Percentiles rank a stretch among this genome's conserved stretches.
phyloP scores from a whole-genome alignment of 2,113 vertebrate species.

The Alligator mississippiensis region DNA sequence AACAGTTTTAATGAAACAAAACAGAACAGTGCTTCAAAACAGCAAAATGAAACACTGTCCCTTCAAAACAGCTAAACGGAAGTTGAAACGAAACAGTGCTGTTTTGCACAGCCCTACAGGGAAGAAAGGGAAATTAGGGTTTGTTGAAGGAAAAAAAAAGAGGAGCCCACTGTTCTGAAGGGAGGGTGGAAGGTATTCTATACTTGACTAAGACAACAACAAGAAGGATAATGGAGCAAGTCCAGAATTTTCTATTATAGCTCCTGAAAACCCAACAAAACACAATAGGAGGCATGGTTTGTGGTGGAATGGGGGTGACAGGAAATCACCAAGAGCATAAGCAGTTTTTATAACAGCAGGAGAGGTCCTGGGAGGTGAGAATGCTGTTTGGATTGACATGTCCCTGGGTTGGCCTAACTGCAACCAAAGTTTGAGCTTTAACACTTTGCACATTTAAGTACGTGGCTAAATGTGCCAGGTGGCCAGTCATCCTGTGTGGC shows the following conservation, averaged over 20 bases:
- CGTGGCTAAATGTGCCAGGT: neutral
- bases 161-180: neutral
- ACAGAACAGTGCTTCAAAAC: no score
- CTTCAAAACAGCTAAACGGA: no score
- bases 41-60: no score
- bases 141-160: neutral
- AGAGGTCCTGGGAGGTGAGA: neutral
- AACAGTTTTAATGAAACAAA: no score
- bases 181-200: neutral
- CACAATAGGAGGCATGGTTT: neutral
- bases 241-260: neutral
- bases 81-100: no score
- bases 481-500: neutral
- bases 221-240: neutral
- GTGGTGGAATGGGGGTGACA: neutral
- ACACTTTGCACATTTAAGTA: no score
- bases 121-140: neutral
- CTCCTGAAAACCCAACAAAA: neutral
- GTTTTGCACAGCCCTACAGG: no score
- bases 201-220: neutral
- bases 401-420: no score
- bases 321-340: neutral
- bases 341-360: neutral
- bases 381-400: neutral
- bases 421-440: no score